These are phyloP conservation scores for Tiliqua scincoides DNA, from an alignment of 2,113 vertebrate genomes.

Conservation along the genomic window DNA sequence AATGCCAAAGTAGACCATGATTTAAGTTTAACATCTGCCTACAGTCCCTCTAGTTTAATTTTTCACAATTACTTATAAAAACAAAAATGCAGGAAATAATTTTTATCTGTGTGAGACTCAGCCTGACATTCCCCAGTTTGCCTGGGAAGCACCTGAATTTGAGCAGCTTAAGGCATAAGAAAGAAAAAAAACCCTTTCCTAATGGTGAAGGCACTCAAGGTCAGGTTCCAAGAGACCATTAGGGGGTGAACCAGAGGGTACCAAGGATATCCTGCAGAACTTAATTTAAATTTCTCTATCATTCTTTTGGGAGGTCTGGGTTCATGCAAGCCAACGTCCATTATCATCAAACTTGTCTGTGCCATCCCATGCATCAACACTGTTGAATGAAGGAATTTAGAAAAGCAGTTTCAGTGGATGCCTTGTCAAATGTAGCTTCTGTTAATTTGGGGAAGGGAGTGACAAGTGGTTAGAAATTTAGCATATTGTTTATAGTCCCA, in stretches of 20 bases:
- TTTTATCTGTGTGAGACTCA: background rate
- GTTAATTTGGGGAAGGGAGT: background rate
- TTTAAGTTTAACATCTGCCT: conserved; percentile 53
- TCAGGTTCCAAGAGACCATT: background rate
- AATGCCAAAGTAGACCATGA: conserved; percentile 50
- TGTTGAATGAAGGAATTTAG: background rate
- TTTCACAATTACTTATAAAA: conserved; percentile 53
- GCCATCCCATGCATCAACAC: background rate
- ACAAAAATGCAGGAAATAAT: conserved; percentile 20
- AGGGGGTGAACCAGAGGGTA: background rate
- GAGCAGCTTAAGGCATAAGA: background rate
- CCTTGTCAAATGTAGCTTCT: background rate
- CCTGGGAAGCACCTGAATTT: background rate
- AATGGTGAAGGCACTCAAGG: background rate
- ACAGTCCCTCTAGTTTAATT: conserved; percentile 41
- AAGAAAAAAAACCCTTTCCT: background rate
- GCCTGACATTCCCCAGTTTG: background rate
- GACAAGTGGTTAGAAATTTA: background rate
- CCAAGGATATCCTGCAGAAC: background rate
- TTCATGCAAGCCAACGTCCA: background rate
- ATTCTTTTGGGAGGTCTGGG: background rate
- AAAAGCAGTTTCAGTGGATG: background rate
- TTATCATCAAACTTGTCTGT: background rate
- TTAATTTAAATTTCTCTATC: background rate
- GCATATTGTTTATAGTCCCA: background rate